phyloP scores from a whole-genome alignment of 30 jellyfish, hydroid and myxozoan genomes.

The Cassiopea xamachana region DNA sequence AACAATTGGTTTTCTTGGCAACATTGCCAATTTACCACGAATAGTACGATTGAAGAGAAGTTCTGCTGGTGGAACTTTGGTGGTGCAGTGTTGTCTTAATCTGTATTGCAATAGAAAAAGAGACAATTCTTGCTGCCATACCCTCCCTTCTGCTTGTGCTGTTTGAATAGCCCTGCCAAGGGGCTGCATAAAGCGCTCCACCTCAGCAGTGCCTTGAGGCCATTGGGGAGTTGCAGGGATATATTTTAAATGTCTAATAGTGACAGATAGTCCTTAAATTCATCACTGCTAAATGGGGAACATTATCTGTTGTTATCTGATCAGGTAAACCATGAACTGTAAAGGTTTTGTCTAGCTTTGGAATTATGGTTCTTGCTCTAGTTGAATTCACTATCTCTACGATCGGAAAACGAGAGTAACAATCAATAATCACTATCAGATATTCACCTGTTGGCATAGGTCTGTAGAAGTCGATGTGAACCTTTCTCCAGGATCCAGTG shows the following conservation, averaged over 20 bases:
- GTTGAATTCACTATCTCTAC: slow-evolving; percentile 67
- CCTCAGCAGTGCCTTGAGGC: slow-evolving; percentile 68
- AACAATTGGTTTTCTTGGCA: background rate
- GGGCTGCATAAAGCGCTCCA: slow-evolving; percentile 36
- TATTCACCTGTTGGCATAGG: slow-evolving; percentile 56
- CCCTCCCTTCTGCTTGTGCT: slow-evolving; percentile 42
- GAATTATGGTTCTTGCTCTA: slow-evolving; percentile 37
- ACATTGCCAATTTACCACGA: slow-evolving; percentile 57
- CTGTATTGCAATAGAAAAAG: slow-evolving; percentile 30
- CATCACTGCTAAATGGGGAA: slow-evolving; percentile 60
- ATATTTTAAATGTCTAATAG: slow-evolving; percentile 13
- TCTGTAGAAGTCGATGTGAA: slow-evolving; percentile 59
- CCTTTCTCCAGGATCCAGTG: slow-evolving; percentile 30
- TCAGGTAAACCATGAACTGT: slow-evolving; percentile 39
- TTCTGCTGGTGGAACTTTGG: slow-evolving; percentile 15
- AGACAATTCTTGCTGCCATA: slow-evolving; percentile 63
- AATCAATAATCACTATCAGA: slow-evolving; percentile 36
- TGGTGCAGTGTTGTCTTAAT: background rate
- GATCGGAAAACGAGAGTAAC: slow-evolving; percentile 48
- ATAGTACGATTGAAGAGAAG: slow-evolving; percentile 33
- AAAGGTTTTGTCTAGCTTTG: slow-evolving; percentile 30
- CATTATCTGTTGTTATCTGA: slow-evolving; percentile 44
- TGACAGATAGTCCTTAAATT: background rate
- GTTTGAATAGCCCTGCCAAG: slow-evolving; percentile 53
- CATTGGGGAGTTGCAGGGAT: slow-evolving; percentile 12